Percentiles rank a stretch among this genome's conserved stretches.
Conservation (phyloP, 1,140 invertebrate species). For the Sipha flava region DNA sequence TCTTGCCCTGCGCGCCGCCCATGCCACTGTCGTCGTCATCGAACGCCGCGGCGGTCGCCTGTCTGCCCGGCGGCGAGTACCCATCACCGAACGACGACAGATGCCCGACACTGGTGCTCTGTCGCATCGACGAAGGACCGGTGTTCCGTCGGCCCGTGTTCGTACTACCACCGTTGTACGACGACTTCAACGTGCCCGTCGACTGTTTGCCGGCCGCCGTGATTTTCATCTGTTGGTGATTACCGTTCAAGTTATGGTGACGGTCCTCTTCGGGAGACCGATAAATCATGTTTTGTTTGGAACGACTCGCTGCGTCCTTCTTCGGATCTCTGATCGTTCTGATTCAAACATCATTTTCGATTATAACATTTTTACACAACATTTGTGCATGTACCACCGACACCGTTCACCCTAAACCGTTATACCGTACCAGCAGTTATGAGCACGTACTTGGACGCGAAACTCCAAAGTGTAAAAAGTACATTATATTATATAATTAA, state of each 20-base stretch:
- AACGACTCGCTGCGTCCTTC: background rate
- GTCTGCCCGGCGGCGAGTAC: background rate
- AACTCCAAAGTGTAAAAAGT: too few relatives aligned
- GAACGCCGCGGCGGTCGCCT: background rate
- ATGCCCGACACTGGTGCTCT: background rate
- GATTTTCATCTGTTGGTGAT: background rate
- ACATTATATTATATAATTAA: too few relatives aligned
- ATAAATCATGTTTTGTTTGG: background rate
- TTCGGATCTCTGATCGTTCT: background rate
- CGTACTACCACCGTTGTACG: background rate
- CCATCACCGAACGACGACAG: slow-evolving; percentile 32
- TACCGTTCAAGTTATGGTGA: background rate
- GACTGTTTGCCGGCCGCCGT: background rate
- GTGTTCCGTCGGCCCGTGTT: slow-evolving; percentile 35
- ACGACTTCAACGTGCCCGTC: background rate
- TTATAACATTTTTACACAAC: background rate
- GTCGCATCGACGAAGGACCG: slow-evolving; percentile 34
- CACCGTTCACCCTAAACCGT: background rate
- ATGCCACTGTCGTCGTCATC: slow-evolving; percentile 36
- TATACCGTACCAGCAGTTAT: too few relatives aligned
- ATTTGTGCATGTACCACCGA: background rate
- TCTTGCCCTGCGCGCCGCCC: slow-evolving; percentile 37
- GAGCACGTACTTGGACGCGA: too few relatives aligned
- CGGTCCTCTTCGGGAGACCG: background rate
- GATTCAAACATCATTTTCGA: background rate